Conservation (phyloP, 2,888 invertebrate genomes). For the Apeira syringaria region DNA sequence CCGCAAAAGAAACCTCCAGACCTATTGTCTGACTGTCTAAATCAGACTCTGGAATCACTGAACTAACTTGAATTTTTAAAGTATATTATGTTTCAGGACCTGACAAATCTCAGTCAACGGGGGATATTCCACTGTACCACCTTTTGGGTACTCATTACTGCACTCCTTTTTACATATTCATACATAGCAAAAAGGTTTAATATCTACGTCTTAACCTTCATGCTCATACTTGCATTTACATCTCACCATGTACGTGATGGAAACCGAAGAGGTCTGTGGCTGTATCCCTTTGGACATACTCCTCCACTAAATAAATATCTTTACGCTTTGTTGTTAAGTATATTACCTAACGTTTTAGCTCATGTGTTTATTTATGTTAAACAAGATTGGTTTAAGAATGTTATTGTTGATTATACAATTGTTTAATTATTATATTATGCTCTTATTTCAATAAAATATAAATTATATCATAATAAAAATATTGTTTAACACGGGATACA, state of each 20-base stretch:
- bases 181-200: conserved; percentile 49
- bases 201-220: conserved; percentile 51
- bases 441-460: too few species aligned
- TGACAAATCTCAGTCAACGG: conserved; percentile 50
- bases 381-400: conserved; percentile 6
- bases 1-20: too few species aligned
- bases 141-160: conserved; percentile 50
- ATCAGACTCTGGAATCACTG: too few species aligned
- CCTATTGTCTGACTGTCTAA: too few species aligned
- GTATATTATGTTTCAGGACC: conserved; percentile 67
- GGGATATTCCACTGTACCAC: conserved; percentile 69
- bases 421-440: too few species aligned
- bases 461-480: too few species aligned
- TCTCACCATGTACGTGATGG: conserved; percentile 69
- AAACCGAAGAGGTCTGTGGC: conserved; percentile 64
- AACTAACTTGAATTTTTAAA: too few species aligned
- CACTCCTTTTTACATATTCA: conserved; percentile 45
- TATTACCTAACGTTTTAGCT: conserved; percentile 53
- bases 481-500: too few species aligned
- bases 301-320: conserved; percentile 47
- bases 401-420: conserved; percentile 6
- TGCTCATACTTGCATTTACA: conserved; percentile 56
- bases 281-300: conserved; percentile 64
- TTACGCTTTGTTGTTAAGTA: conserved; percentile 47
- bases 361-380: conserved; percentile 44